Conservation (phyloP, 2,888 invertebrate genomes). For the Corbicula japonica region DNA sequence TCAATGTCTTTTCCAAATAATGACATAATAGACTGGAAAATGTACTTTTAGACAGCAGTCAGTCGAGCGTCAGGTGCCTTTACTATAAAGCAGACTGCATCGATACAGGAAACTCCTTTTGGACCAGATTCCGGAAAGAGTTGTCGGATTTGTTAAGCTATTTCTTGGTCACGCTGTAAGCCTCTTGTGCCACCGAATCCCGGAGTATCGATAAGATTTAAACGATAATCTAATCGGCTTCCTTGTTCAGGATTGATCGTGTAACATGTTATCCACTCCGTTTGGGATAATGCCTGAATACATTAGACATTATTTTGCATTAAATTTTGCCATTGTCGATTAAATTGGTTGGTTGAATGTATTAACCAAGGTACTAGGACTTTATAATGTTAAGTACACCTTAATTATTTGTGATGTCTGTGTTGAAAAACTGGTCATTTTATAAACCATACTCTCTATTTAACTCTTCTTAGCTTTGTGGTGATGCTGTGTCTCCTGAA, state of each 20-base stretch:
- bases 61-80: conserved; percentile 57
- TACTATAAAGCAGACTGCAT: conserved; percentile 57
- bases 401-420: too few species aligned
- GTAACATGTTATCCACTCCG: conserved; percentile 66
- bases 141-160: conserved; percentile 58
- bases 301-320: too few species aligned
- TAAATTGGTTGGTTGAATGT: too few species aligned
- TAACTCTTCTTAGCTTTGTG: too few species aligned
- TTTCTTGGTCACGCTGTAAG: conserved; percentile 45
- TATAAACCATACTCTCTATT: too few species aligned
- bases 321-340: too few species aligned
- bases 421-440: too few species aligned
- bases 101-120: conserved; percentile 46
- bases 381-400: too few species aligned
- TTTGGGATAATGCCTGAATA: conserved; percentile 55
- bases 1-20: conserved; percentile 60
- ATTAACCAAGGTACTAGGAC: too few species aligned
- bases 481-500: too few species aligned
- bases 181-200: conserved; percentile 63
- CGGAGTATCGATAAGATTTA: conserved; percentile 61
- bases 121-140: conserved; percentile 44
- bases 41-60: conserved; percentile 52
- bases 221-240: conserved; percentile 34
- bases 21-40: conserved; percentile 55
- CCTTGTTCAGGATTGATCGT: conserved; percentile 33